These are phyloP conservation scores for Noctua comes DNA, from an alignment of 2,888 invertebrate species.

Conservation along the genomic window DNA sequence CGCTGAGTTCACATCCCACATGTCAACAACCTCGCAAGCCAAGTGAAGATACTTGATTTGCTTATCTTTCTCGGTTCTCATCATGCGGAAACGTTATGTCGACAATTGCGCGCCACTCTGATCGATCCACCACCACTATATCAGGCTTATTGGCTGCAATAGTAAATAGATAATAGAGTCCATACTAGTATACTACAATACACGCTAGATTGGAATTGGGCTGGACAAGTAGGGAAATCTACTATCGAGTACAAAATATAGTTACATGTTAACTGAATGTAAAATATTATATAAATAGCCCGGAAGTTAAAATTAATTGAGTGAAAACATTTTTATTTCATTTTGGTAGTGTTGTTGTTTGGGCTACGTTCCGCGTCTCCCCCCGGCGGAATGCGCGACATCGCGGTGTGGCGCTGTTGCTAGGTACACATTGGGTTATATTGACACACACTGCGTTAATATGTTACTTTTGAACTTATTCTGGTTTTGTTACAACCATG, in stretches of 20 bases:
- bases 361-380: conserved; percentile 11
- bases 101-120: no score
- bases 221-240: neutral
- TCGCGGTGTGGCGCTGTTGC: conserved; percentile 30
- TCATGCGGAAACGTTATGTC: no score
- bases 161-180: neutral
- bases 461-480: conserved; percentile 9
- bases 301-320: conserved; percentile 4
- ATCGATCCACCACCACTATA: no score
- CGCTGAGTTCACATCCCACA: no score
- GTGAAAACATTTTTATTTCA: conserved; percentile 35
- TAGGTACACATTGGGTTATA: neutral
- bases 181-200: neutral
- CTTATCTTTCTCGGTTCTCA: no score
- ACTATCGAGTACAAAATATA: neutral
- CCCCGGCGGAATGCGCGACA: conserved; percentile 27
- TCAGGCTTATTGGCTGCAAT: no score
- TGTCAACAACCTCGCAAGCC: no score
- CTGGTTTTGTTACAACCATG: neutral
- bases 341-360: conserved; percentile 26
- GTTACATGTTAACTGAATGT: neutral
- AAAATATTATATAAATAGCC: neutral
- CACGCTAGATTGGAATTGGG: neutral
- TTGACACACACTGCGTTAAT: conserved; percentile 30
- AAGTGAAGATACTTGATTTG: no score